Evolutionary conservation across 2,888 invertebrate genomes (phyloP).

Genomic region (Cremastinae sp.): DNA sequence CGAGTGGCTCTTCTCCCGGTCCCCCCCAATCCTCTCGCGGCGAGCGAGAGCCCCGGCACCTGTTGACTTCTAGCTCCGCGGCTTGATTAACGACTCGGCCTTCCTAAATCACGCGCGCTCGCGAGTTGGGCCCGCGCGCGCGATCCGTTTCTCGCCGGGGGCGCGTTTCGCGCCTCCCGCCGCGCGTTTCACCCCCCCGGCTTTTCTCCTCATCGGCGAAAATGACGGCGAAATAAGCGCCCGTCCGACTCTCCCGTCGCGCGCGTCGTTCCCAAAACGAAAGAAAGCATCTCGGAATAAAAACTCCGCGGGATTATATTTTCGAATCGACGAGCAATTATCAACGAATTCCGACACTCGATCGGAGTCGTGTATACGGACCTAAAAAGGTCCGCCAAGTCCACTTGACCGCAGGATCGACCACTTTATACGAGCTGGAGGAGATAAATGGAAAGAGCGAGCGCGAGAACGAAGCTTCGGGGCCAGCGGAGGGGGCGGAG

Average conservation of each 20-base stretch:
- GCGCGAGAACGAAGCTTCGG: too few relatives aligned
- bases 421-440: slow-evolving; percentile 18
- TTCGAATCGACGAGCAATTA: not conserved
- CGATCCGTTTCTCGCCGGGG: slow-evolving; percentile 44
- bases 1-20: slow-evolving; percentile 17
- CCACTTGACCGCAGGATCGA: slow-evolving; percentile 15
- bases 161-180: slow-evolving; percentile 37
- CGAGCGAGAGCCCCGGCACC: slow-evolving; percentile 69
- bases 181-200: slow-evolving; percentile 20
- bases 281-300: too few relatives aligned
- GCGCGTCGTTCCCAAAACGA: too few relatives aligned
- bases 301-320: too few relatives aligned
- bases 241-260: too few relatives aligned
- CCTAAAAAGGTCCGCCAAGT: not conserved
- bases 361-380: slow-evolving; percentile 1
- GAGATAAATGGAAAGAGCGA: slow-evolving; percentile 14
- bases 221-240: too few relatives aligned
- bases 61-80: slow-evolving; percentile 71
- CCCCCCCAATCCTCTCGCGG: slow-evolving; percentile 8
- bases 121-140: slow-evolving; percentile 39
- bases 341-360: slow-evolving; percentile 8
- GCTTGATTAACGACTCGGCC: slow-evolving; percentile 71
- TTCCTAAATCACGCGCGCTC: slow-evolving; percentile 68
- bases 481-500: slow-evolving; percentile 22
- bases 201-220: too few relatives aligned